Percentiles rank a stretch among this genome's conserved stretches.
phyloP scores from a whole-genome alignment of 1,140 invertebrate genomes.

The Dendroctonus valens region DNA sequence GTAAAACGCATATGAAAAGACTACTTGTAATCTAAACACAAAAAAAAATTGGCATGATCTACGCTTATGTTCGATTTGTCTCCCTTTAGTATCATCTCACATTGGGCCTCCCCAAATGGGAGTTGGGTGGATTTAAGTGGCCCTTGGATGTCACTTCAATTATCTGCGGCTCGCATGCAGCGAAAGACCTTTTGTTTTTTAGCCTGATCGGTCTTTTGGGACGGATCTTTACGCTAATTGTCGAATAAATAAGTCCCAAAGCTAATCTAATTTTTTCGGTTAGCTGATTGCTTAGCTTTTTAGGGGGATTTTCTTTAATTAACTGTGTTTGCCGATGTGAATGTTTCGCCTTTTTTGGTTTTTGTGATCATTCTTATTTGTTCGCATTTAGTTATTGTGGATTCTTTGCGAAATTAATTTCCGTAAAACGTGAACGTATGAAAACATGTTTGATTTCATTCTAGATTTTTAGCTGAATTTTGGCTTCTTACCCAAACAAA shows the following conservation, averaged over 20 bases:
- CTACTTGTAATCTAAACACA: too few species aligned
- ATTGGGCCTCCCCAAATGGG: slow-evolving; percentile 1
- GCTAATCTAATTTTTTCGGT: slow-evolving; percentile 33
- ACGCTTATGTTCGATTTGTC: neutral
- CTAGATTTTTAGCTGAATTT: too few species aligned
- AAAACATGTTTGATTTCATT: too few species aligned
- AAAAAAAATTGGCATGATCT: neutral
- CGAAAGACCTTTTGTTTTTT: slow-evolving; percentile 28
- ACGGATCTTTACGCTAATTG: slow-evolving; percentile 39
- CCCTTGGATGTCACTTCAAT: slow-evolving; percentile 36
- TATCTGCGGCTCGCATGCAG: slow-evolving; percentile 32
- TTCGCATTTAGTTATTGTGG: too few species aligned
- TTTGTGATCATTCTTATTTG: too few species aligned
- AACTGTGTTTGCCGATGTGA: slow-evolving; percentile 6
- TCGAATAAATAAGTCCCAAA: slow-evolving; percentile 36
- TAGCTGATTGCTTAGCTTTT: slow-evolving; percentile 30
- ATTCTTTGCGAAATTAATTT: too few species aligned
- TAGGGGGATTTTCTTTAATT: slow-evolving; percentile 17
- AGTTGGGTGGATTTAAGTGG: slow-evolving; percentile 36
- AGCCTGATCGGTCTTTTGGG: slow-evolving; percentile 34
- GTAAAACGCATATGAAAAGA: too few species aligned
- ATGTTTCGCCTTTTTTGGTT: too few species aligned
- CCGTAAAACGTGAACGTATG: too few species aligned
- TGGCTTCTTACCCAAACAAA: too few species aligned
- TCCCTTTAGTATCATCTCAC: neutral